phyloP scores from a whole-genome alignment of 1,140 invertebrate genomes.

The Tetramorium alpestre region DNA sequence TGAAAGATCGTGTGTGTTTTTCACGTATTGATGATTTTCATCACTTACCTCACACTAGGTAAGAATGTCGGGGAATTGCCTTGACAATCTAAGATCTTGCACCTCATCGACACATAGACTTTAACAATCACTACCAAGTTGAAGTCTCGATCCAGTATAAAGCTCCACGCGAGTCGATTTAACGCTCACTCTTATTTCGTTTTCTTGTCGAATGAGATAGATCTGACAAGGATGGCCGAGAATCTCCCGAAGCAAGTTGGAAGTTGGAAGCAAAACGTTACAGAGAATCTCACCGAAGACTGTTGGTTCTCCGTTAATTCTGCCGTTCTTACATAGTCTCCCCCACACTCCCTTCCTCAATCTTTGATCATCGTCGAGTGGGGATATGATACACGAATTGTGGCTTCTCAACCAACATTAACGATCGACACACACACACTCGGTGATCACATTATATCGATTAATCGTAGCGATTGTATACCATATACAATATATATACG shows the following conservation, averaged over 20 bases:
- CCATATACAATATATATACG: no score
- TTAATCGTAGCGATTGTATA: no score
- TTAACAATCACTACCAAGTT: slow-evolving; percentile 33
- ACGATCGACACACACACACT: no score
- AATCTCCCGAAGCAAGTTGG: slow-evolving; percentile 15
- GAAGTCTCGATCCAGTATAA: not conserved
- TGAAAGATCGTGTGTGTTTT: no score
- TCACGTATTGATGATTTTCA: not conserved
- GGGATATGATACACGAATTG: slow-evolving; percentile 7
- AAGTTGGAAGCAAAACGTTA: slow-evolving; percentile 1
- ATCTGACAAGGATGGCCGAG: not conserved
- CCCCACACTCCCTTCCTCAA: slow-evolving; percentile 63
- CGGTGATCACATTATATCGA: no score
- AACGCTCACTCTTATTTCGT: not conserved
- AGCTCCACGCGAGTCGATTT: not conserved
- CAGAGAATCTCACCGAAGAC: slow-evolving; percentile 61
- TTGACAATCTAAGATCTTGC: slow-evolving; percentile 84
- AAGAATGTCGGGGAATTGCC: slow-evolving; percentile 83
- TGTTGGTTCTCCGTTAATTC: slow-evolving; percentile 62
- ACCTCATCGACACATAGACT: slow-evolving; percentile 85
- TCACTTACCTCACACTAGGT: slow-evolving; percentile 81
- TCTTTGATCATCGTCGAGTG: slow-evolving; percentile 52
- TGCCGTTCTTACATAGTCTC: slow-evolving; percentile 72
- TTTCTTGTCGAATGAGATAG: not conserved
- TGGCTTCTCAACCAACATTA: no score